phyloP scores from a whole-genome alignment of 2,797 vertebrate genomes.

The Darevskia nairensis region DNA sequence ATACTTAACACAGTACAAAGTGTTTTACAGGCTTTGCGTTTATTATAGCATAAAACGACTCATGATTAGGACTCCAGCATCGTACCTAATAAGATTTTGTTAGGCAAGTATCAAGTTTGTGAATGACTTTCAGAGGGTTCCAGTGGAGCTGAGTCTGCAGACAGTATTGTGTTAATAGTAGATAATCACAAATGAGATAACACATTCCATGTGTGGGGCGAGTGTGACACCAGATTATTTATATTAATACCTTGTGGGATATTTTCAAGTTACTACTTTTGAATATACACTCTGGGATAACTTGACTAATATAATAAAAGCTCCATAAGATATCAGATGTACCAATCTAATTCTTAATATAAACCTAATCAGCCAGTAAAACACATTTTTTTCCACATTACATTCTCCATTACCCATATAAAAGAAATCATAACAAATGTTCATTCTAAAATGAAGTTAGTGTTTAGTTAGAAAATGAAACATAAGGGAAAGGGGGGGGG shows the following conservation, averaged over 20 bases:
- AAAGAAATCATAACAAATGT: constrained; percentile 6
- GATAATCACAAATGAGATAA: not conserved
- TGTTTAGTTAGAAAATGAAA: not conserved
- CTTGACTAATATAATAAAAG: constrained; percentile 10
- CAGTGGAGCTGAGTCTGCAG: not conserved
- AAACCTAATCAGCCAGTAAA: constrained; percentile 9
- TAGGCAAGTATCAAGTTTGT: not conserved
- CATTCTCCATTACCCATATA: not conserved
- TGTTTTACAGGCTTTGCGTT: not conserved
- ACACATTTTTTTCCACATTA: not conserved
- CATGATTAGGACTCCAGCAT: not conserved
- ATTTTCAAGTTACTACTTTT: not conserved
- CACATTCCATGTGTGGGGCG: not conserved
- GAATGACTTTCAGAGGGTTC: not conserved
- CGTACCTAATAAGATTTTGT: not conserved
- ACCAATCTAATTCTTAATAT: constrained; percentile 11
- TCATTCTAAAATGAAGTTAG: not conserved
- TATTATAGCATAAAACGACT: not conserved
- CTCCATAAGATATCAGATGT: not conserved
- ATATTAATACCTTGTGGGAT: not conserved
- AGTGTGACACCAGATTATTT: not conserved
- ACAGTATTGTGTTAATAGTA: not conserved
- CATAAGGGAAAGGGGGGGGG: not conserved
- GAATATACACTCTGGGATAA: not conserved
- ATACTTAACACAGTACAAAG: not conserved